Evolutionary conservation across 2,888 invertebrate genomes (phyloP), one percentile per base, ranked within the genome.

Genomic region (Himalopsyche anomala): DNA sequence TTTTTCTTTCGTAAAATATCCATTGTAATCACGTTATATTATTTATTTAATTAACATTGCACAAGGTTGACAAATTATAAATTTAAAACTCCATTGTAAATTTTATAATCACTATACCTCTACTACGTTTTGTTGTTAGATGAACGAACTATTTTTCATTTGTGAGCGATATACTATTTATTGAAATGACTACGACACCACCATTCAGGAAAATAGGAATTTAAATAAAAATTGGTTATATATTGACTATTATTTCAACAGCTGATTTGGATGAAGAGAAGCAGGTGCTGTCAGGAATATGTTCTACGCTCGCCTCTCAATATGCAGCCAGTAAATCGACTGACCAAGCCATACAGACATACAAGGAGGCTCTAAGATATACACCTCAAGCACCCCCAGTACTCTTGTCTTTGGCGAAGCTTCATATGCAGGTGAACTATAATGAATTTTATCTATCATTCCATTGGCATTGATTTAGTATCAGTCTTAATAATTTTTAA

Each of bases 321-420:
- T 93, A 92, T 89, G 90, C 91, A 0, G 84, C 89, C 2, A 91
- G 91, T 9, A 93, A 93, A 81, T 92, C 92, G 0, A 91, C 91
- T 80, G 95, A 96, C 5, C 95, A 96, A 86, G 97, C 98, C 0
- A 94, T 96, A 84, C 94, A 94, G 88, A 94, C 96, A 90, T 98
- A 98, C 90, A 97, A 98, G 87, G 98, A 99, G 90, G 97, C 98
- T 0, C 91, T 99, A 45, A 94, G 95, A 80, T 95, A 96, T 89
- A 94, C 95, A 83, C 96, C 98, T 0, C 94, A 95, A 86, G 97
- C 98, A 90, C 93, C 96, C 2, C 94, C 94, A 87, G 95, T 96
- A 83, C 91, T 97, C 88, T 92, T 96, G 51, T 94, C 96, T 0
- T 91, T 98, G 82, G 96, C 97, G 0, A 96, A 96, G 89, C 91